phyloP scores from a whole-genome alignment of 2,888 invertebrate genomes.

The Meiosimyza platycephala region DNA sequence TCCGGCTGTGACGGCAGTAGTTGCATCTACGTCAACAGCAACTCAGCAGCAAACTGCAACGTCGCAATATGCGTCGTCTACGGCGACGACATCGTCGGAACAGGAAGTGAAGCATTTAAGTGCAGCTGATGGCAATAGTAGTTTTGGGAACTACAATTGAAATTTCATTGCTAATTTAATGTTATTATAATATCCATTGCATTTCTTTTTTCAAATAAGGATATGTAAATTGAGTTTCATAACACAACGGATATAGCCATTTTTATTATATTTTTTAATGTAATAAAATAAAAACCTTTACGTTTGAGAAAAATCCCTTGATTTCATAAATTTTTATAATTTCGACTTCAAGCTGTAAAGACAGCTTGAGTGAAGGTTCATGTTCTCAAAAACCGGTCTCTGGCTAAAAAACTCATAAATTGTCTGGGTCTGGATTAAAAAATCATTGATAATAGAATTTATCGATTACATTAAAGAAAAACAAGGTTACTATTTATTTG shows the following conservation, averaged over 20 bases:
- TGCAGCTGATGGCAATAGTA: neutral
- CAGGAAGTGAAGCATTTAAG: conserved; percentile 20
- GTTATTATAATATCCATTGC: neutral
- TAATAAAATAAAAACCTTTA: neutral
- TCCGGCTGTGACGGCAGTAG: conserved; percentile 29
- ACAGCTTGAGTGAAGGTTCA: no score
- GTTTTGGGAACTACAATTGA: conserved; percentile 36
- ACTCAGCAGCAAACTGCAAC: neutral
- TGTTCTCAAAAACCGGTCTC: no score
- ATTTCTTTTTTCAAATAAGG: neutral
- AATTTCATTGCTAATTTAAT: neutral
- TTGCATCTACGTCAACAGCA: conserved; percentile 21
- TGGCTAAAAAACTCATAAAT: neutral
- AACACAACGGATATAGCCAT: neutral
- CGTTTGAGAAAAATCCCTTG: no score
- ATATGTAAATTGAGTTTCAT: neutral
- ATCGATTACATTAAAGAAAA: no score
- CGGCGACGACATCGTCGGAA: conserved; percentile 13
- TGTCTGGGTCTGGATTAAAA: neutral
- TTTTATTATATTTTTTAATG: no score
- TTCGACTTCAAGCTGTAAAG: no score
- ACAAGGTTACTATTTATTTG: no score
- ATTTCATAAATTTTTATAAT: no score
- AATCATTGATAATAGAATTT: neutral
- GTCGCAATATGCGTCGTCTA: conserved; percentile 11